Evolutionary conservation across 2,888 invertebrate genomes (phyloP), one percentile per base, ranked within the genome.

Genomic region (Salpingus planirostris): DNA sequence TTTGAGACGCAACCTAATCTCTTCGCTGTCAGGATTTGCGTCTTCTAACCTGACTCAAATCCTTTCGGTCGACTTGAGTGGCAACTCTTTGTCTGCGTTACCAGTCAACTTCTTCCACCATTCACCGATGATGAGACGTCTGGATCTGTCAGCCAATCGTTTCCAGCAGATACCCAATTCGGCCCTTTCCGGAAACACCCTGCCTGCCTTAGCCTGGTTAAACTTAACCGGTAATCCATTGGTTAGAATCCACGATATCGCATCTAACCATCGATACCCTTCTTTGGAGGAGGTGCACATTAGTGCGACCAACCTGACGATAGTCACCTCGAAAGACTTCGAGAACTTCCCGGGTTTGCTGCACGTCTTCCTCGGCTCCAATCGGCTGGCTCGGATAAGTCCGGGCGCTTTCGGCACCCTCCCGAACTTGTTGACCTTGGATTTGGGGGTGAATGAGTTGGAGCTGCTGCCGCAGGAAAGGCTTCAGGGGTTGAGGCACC

Each of bases 151-250:
- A 1, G 72, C 70, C 38, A 90, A 90, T 66, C 73, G 79, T 30
- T 84, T 90, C 47, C 74, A 78, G 43, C 79, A 85, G 59, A 80
- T 90, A 47, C 88, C 89, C 1, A 78, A 76, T 30, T 74, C 78
- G 7, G 81, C 84, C 0, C 65, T 89, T 14, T 81, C 86, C 1
- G 80, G 80, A 46, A 74, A 78, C 25, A 80, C 82, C 28, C 66
- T 87, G 24, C 81, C 82, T 0, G 76, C 75, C 2, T 64, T 89
- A 1, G 75, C 73, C 7, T 80, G 80, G 68, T 66, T 92, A 2
- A 91, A 91, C 57, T 70, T 92, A 50, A 87, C 88, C 5, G 79
- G 76, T 2, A 92, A 92, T 65, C 82, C 86, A 1, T 68, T 91
- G 33, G 71, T 76, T 12, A 76, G 80, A 51, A 78, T 88, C 44